Base-by-base conservation (phyloP, 2,888 invertebrate genomes). In the Piscicola geometra region DNA sequence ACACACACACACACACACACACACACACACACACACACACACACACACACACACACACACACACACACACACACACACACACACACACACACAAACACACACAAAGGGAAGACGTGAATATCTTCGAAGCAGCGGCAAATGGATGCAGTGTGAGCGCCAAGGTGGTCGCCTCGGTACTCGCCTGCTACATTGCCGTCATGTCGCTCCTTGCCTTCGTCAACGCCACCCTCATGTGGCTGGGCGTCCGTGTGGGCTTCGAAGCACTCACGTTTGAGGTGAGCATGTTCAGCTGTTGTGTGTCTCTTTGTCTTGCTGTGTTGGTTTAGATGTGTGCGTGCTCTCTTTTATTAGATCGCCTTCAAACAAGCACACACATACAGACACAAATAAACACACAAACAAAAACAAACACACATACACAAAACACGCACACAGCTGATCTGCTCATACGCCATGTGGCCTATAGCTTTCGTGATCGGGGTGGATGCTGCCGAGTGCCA, bases 241-340 rank as follows among this genome's bases (percentile, higher is more conserved):
- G 80, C 1, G 75, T 64, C 21, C 66, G 79, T 41, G 80, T 80
- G 25, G 80, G 80, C 12, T 76, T 75, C 60, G 28, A 71, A 2
- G 74, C 75, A 21, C 76, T 80, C 60, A 79, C 77, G 60, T 80
- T 80, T 35, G 78, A 80, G 80, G 80, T 80, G n/a, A n/a, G n/a
- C n/a, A n/a, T n/a, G n/a, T n/a, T n/a, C n/a, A n/a, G n/a, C n/a
- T n/a, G n/a, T n/a, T n/a, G n/a, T n/a, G n/a, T n/a, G n/a, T n/a
- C n/a, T n/a, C n/a, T n/a, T n/a, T n/a, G n/a, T n/a, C n/a, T n/a
- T n/a, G n/a, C n/a, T n/a, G n/a, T n/a, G n/a, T n/a, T n/a, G n/a
- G n/a, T n/a, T n/a, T n/a, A n/a, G n/a, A n/a, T n/a, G n/a, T n/a
- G n/a, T n/a, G n/a, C n/a, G n/a, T n/a, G n/a, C n/a, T n/a, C n/a